A percentile compares a stretch with the other conserved stretches of the same genome.
Conservation (phyloP, 1,140 invertebrate species). For the Lepidurus couesii region DNA sequence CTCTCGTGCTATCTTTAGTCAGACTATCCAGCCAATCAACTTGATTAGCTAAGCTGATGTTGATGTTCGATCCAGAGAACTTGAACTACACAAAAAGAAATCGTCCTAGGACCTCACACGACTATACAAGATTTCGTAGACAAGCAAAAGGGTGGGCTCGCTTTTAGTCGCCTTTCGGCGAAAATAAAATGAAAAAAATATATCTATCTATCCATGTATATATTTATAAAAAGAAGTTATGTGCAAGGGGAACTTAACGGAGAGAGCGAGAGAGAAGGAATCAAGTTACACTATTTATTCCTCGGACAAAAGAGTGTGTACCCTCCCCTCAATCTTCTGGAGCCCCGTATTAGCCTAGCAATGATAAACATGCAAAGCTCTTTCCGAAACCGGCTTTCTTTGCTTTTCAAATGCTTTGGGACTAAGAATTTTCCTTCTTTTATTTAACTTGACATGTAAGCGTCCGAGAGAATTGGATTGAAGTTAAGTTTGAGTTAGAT, state of each 20-base stretch:
- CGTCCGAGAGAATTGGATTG: too few species aligned
- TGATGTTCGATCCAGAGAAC: background rate
- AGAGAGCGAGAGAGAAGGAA: background rate
- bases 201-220: too few species aligned
- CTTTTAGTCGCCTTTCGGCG: background rate
- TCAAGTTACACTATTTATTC: slow-evolving; percentile 22
- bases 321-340: background rate
- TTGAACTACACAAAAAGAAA: background rate
- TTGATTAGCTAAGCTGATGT: slow-evolving; percentile 13
- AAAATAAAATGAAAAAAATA: too few species aligned
- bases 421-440: too few species aligned
- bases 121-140: too few species aligned
- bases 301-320: slow-evolving; percentile 3
- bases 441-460: too few species aligned
- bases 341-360: slow-evolving; percentile 2
- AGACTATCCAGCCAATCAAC: slow-evolving; percentile 13
- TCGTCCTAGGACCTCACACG: too few species aligned
- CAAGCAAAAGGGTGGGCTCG: background rate
- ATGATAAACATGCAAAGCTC: slow-evolving; percentile 16
- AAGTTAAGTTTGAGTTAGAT: too few species aligned
- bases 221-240: background rate
- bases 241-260: background rate
- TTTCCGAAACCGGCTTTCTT: slow-evolving; percentile 4
- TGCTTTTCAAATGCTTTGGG: background rate
- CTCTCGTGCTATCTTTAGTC: background rate